phyloP scores from a whole-genome alignment of 2,888 invertebrate species.

The Plebejus anna region DNA sequence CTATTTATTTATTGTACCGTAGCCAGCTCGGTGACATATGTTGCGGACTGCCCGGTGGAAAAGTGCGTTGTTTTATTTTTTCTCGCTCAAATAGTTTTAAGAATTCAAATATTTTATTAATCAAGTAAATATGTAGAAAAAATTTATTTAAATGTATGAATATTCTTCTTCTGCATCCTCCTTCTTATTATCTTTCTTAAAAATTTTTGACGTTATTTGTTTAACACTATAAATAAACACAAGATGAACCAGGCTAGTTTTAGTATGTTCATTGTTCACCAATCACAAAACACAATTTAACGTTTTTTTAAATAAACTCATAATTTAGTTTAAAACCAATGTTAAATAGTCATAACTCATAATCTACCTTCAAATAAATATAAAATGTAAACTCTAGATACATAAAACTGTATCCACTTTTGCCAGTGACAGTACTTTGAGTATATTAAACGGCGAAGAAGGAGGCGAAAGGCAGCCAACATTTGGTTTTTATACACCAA shows the following conservation, averaged over 20 bases:
- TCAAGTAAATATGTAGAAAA: background rate
- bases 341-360: no score
- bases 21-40: slow-evolving; percentile 65
- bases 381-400: no score
- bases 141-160: background rate
- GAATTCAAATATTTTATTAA: background rate
- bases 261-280: no score
- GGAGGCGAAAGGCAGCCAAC: slow-evolving; percentile 62
- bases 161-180: no score
- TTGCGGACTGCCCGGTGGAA: slow-evolving; percentile 44
- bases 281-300: no score
- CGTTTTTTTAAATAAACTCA: no score
- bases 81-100: slow-evolving; percentile 29
- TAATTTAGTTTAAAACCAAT: no score
- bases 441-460: slow-evolving; percentile 74
- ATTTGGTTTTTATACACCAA: slow-evolving; percentile 80
- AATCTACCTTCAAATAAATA: no score
- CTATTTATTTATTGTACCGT: slow-evolving; percentile 77
- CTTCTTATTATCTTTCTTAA: no score
- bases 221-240: no score
- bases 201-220: no score
- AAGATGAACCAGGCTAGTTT: no score
- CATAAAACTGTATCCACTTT: slow-evolving; percentile 38
- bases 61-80: slow-evolving; percentile 46
- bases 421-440: slow-evolving; percentile 50